Base-by-base conservation (phyloP, 2,888 invertebrate species). In the Cryptocheilus praepositus region DNA sequence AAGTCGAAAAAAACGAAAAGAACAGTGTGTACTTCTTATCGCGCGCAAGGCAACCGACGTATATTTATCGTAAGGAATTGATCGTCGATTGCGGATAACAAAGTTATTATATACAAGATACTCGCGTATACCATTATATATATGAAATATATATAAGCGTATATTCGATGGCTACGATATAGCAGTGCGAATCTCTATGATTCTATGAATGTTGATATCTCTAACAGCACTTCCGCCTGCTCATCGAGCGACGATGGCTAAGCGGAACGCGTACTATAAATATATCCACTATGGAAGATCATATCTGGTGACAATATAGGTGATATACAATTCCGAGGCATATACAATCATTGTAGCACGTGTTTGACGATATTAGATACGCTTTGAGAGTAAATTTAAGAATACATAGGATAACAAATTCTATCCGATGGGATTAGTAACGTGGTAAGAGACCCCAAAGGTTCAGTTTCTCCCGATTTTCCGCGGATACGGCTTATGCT, bases 251-350 rank as follows among this genome's bases (percentile, higher is more conserved):
- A 63, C 16, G 36, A 36, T n/a, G 16, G 49, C 16, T 11, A 36
- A 36, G 36, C 36, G 36, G 49, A 49, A 49, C 53, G 22, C 25
- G 53, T 53, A 49, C 49, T 18, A 49, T 18, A 18, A 49, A 49
- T 49, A 18, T 70, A 64, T 55, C 56, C 52, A 77, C 46, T 61
- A 59, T 60, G 73, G 62, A 71, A 65, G 70, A 73, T 79, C 73
- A 79, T 78, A 78, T 78, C 79, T 76, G 67, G 70, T 63, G 73
- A 79, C 77, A 73, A 75, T 77, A 73, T 78, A 67, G 60, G 56
- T 59, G 59, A 67, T 58, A 67, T 51, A 61, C 64, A 64, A 19
- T 59, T 28, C 19, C 49, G 58, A 63, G 53, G 46, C 55, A 64
- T 74, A 64, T 56, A 63, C 67, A 61, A 73, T 73, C 70, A 67